Base-by-base conservation (phyloP, 2,888 invertebrate genomes). In the Xylophagus ater region DNA sequence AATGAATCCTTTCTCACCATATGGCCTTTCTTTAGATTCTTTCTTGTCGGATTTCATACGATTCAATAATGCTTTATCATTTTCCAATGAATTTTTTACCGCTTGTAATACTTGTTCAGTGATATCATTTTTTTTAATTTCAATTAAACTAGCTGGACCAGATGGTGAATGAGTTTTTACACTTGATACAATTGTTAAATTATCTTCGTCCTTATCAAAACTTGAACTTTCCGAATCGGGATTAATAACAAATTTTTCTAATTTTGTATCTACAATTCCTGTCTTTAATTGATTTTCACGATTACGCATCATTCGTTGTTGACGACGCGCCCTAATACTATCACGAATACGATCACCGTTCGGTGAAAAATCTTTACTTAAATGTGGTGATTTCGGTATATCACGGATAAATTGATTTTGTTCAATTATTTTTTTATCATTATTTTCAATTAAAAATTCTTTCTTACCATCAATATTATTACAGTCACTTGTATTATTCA, bases 291-390 rank as follows among this genome's bases (percentile, higher is more conserved):
- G 44, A 25, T 37, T 42, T 38, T 49, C 46, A 13, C 47, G 43
- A 42, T 47, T 47, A 30, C 44, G 44, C 43, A 47, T 39, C 45
- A 49, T 46, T 21, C 51, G 40, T 20, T 51, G 60, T 1, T 66
- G 58, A 1, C 65, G 51, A 5, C 61, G 50, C 3, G 65, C 62
- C 3, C 65, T 53, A 49, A 63, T 61, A 43, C 66, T 66, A 41
- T 63, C 63, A 21, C 64, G 53, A 43, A 65, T 53, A 7, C 65
- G 53, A 19, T 65, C 65, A 4, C 65, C 65, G 20, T 58, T 62
- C 1, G 65, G 65, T 12, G 63, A 61, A 46, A 65, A 65, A 44
- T 65, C 65, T 45, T 65, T 65, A 13, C 65, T 60, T 33, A 65
- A 47, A 43, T 65, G 64, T 12, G 64, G 64, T 1, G 64, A 65